Evolutionary conservation across 2,797 vertebrate genomes (phyloP).

Genomic region (Malacoraja senta): DNA sequence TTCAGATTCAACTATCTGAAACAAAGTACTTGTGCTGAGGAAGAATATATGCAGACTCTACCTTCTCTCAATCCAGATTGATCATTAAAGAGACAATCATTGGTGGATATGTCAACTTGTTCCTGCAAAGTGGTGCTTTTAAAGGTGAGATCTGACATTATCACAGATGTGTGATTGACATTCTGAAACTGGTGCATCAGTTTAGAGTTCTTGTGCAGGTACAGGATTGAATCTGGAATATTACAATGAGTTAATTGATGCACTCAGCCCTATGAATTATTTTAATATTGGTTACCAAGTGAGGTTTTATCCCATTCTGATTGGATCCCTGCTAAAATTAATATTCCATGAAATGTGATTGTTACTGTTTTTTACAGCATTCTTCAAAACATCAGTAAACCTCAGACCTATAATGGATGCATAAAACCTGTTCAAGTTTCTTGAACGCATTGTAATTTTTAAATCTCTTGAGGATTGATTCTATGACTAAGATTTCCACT

Average conservation of each 20-base stretch:
- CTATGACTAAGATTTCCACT: background rate
- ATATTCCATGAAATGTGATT: background rate
- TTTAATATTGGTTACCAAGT: background rate
- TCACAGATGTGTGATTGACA: conserved; percentile 16
- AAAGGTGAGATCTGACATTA: conserved; percentile 12
- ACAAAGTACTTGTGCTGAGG: conserved; percentile 13
- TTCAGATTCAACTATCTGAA: conserved; percentile 26
- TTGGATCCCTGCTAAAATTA: background rate
- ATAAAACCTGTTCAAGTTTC: background rate
- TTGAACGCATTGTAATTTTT: background rate
- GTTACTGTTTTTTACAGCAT: background rate
- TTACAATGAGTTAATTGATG: background rate
- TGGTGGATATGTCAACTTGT: conserved; percentile 1
- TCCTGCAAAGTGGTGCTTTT: conserved; percentile 24
- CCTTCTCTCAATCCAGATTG: conserved; percentile 5
- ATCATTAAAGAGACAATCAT: conserved; percentile 30
- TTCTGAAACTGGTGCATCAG: conserved; percentile 7
- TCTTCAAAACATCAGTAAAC: background rate
- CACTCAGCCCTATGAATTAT: background rate
- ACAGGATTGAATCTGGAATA: background rate
- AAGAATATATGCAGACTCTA: conserved; percentile 3
- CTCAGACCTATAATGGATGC: background rate
- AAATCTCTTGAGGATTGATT: background rate
- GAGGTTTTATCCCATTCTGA: background rate
- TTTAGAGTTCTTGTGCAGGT: background rate